phyloP scores from a whole-genome alignment of 2,888 invertebrate species.

The Druceiella hillmani region DNA sequence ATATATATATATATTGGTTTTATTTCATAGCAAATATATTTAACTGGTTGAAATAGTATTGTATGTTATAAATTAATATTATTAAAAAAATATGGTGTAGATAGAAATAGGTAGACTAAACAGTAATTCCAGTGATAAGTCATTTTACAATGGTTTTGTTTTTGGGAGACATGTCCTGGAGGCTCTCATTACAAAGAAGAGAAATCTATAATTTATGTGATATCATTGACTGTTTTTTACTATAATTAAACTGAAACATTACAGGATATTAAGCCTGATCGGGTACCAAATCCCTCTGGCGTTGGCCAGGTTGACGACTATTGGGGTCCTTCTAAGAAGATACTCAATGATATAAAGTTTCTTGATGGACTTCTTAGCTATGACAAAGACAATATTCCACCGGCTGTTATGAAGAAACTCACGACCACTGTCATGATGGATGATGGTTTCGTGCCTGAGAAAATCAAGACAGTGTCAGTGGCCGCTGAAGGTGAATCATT shows the following conservation, averaged over 20 bases:
- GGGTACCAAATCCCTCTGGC: slow-evolving; percentile 75
- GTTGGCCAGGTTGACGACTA: slow-evolving; percentile 85
- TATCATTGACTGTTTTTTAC: no score
- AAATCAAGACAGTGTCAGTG: slow-evolving; percentile 78
- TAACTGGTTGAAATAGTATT: no score
- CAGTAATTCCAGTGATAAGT: no score
- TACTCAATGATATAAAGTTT: slow-evolving; percentile 89
- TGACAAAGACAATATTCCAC: slow-evolving; percentile 91
- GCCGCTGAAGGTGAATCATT: slow-evolving; percentile 73
- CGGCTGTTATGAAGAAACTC: slow-evolving; percentile 76
- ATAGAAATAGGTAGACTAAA: no score
- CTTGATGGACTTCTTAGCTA: slow-evolving; percentile 80
- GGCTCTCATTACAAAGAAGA: no score
- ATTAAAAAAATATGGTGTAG: no score
- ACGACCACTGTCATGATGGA: slow-evolving; percentile 75
- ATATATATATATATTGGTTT: no score
- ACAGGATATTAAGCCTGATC: slow-evolving; percentile 83
- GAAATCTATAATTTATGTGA: no score
- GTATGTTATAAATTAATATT: no score
- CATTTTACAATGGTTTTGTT: no score
- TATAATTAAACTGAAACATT: slow-evolving; percentile 7
- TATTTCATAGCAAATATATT: no score
- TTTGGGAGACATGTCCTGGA: no score
- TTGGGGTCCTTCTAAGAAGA: slow-evolving; percentile 86
- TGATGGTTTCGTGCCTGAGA: slow-evolving; percentile 88